A percentile compares a stretch with the other conserved stretches of the same genome.
These are phyloP conservation scores for Acanthosepion pharaonis DNA, from an alignment of 2,888 invertebrate genomes.

Conservation along the genomic window DNA sequence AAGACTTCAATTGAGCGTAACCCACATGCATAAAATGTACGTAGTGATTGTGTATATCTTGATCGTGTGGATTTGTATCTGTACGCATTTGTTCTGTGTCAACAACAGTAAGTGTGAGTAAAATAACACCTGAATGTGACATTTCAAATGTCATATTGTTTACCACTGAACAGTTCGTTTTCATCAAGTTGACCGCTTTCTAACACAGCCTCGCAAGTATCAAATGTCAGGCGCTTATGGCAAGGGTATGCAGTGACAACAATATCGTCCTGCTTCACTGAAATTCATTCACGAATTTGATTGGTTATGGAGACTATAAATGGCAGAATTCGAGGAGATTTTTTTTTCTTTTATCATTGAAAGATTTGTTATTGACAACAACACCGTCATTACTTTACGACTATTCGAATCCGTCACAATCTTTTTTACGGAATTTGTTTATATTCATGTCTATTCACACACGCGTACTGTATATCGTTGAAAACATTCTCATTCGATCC, in stretches of 20 bases:
- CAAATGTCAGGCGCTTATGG: neutral
- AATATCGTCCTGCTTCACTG: neutral
- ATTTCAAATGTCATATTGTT: constrained; percentile 1
- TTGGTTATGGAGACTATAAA: neutral
- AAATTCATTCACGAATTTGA: neutral
- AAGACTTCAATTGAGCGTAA: neutral
- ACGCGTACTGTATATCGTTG: too few species aligned
- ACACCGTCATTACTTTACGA: too few species aligned
- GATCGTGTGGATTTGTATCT: neutral
- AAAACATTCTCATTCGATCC: too few species aligned
- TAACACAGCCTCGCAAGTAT: neutral
- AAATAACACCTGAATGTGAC: constrained; percentile 17
- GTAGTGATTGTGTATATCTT: neutral
- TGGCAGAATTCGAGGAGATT: neutral
- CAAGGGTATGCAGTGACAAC: neutral
- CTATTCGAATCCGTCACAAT: too few species aligned
- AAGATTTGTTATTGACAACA: neutral
- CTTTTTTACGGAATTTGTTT: too few species aligned
- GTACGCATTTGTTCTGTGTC: neutral
- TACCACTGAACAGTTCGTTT: neutral
- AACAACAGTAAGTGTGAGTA: neutral
- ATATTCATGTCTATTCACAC: too few species aligned
- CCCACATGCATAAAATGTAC: neutral
- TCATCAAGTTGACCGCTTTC: neutral
- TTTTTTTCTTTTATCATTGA: neutral